Evolutionary conservation across 2,797 vertebrate genomes (phyloP).

Genomic region (Sebastes taczanowskii): DNA sequence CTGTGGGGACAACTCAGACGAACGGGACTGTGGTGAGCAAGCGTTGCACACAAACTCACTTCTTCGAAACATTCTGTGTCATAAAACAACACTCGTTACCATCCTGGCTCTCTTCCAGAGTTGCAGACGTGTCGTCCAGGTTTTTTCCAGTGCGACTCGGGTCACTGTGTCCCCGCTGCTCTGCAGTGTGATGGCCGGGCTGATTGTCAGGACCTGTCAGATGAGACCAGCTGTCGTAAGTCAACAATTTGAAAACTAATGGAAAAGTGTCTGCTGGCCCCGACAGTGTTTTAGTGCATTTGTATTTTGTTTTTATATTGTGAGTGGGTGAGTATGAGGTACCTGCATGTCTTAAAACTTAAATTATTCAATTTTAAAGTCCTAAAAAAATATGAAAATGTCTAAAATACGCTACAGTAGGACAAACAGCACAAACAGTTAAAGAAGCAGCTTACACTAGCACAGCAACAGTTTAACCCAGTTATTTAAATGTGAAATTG

Average conservation of each 20-base stretch:
- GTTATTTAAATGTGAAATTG: neutral
- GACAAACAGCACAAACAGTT: neutral
- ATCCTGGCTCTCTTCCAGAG: conserved; percentile 61
- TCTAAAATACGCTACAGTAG: neutral
- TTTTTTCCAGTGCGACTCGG: conserved; percentile 77
- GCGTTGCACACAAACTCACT: neutral
- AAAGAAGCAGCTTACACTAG: neutral
- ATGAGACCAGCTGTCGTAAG: conserved; percentile 81
- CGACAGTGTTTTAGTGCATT: neutral
- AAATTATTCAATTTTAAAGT: neutral
- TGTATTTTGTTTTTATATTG: too few relatives aligned
- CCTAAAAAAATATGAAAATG: neutral
- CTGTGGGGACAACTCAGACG: conserved; percentile 81
- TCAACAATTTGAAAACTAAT: conserved; percentile 17
- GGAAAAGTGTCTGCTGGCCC: neutral
- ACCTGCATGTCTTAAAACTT: too few relatives aligned
- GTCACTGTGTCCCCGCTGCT: conserved; percentile 75
- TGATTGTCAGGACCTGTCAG: conserved; percentile 79
- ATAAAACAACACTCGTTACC: neutral
- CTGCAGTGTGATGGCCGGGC: conserved; percentile 73
- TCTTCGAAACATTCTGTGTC: neutral
- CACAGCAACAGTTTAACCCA: neutral
- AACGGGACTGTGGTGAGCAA: conserved; percentile 79
- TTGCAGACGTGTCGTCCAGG: conserved; percentile 74
- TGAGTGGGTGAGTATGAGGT: neutral